Conservation (phyloP, 2,888 invertebrate genomes). For the Nemotelus nigrinus region DNA sequence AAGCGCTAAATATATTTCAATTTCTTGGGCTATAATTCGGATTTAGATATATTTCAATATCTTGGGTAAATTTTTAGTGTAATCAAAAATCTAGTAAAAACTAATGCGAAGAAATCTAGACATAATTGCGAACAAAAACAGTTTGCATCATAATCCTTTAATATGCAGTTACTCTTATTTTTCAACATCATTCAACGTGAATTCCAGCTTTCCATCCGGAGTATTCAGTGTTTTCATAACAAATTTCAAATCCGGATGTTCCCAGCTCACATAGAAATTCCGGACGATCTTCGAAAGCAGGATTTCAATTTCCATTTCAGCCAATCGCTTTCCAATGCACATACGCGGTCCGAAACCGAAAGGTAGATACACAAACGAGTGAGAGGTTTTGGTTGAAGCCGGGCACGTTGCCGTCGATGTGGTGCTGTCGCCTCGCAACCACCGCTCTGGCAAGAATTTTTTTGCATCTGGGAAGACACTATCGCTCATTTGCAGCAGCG, state of each 20-base stretch:
- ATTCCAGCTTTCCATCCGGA: slow-evolving; percentile 22
- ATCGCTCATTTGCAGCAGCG: slow-evolving; percentile 71
- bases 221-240: not conserved
- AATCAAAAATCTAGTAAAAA: too few species aligned
- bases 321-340: slow-evolving; percentile 78
- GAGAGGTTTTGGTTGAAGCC: slow-evolving; percentile 48
- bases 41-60: too few species aligned
- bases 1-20: too few species aligned
- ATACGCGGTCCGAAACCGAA: slow-evolving; percentile 78
- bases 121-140: too few species aligned
- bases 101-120: too few species aligned
- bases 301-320: slow-evolving; percentile 76
- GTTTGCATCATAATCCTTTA: slow-evolving; percentile 4
- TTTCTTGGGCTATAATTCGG: too few species aligned
- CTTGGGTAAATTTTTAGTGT: too few species aligned
- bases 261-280: slow-evolving; percentile 59
- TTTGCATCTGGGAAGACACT: slow-evolving; percentile 68
- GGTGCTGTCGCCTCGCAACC: slow-evolving; percentile 66
- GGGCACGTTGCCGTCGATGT: slow-evolving; percentile 53
- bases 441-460: slow-evolving; percentile 74
- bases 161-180: not conserved
- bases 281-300: slow-evolving; percentile 64
- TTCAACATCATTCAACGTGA: slow-evolving; percentile 26
- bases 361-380: slow-evolving; percentile 66
- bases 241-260: slow-evolving; percentile 48